These are phyloP conservation scores for Zosterops hypoxanthus DNA, from an alignment of 2,113 vertebrate species.

Conservation along the genomic window DNA sequence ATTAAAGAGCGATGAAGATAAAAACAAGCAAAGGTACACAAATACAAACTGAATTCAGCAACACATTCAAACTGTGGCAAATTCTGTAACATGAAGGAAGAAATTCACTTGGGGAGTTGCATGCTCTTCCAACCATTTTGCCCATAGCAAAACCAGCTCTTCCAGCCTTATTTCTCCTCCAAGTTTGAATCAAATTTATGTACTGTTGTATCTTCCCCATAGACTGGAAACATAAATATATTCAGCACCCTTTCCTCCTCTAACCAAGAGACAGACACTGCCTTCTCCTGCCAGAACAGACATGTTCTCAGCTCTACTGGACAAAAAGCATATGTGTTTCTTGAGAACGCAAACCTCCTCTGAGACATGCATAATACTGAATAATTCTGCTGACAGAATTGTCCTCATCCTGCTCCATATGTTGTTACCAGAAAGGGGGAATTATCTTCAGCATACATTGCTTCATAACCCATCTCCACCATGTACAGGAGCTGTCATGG, in stretches of 20 bases:
- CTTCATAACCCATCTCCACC: background rate
- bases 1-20: background rate
- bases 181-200: background rate
- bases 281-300: background rate
- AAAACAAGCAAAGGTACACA: background rate
- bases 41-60: background rate
- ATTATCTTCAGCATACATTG: background rate
- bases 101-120: accelerated
- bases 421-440: background rate
- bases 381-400: background rate
- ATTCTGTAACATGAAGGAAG: background rate
- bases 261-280: background rate
- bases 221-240: background rate
- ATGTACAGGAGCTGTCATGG: accelerated
- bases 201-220: background rate
- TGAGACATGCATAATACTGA: background rate
- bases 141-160: background rate
- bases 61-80: background rate
- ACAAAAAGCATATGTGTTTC: background rate
- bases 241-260: background rate
- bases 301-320: background rate
- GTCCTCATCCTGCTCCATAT: background rate
- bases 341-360: background rate
- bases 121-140: background rate
- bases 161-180: background rate